Percentiles rank a stretch among this genome's conserved stretches.
phyloP scores from a whole-genome alignment of 2,888 invertebrate genomes.

The Anthoptus insignis region DNA sequence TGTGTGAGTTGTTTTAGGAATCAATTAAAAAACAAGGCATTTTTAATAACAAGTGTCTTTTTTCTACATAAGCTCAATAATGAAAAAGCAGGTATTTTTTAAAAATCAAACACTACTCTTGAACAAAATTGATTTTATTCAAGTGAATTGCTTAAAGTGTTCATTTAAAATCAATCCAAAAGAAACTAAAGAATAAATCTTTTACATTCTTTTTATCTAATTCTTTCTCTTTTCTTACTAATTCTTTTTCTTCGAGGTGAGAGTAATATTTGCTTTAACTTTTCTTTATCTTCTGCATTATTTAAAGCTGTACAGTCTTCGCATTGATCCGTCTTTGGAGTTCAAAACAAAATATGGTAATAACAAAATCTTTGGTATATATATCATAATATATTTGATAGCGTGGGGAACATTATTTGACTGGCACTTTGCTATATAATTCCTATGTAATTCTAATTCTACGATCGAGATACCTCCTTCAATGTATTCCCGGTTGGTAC shows the following conservation, averaged over 20 bases:
- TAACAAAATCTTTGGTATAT: conserved; percentile 45
- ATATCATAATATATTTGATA: conserved; percentile 45
- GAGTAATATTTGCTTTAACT: conserved; percentile 13
- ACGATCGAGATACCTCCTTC: conserved; percentile 52
- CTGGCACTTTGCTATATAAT: conserved; percentile 48
- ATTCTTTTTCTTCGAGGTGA: conserved; percentile 28
- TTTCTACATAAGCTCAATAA: too few relatives aligned
- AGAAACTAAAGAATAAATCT: too few relatives aligned
- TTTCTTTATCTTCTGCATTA: conserved; percentile 36
- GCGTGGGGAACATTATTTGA: conserved; percentile 21
- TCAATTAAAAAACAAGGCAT: too few relatives aligned
- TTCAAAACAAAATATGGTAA: conserved; percentile 45
- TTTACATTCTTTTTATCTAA: conserved; percentile 24
- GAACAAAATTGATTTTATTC: too few relatives aligned
- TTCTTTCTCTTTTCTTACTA: conserved; percentile 33
- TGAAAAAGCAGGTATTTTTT: too few relatives aligned
- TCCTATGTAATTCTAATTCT: conserved; percentile 49
- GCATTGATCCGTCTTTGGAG: conserved; percentile 49
- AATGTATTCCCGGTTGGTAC: conserved; percentile 50
- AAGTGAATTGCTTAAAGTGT: too few relatives aligned
- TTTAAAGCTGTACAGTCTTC: conserved; percentile 44
- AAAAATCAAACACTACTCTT: too few relatives aligned
- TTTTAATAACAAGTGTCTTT: too few relatives aligned
- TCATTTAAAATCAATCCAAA: too few relatives aligned
- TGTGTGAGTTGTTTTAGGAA: too few relatives aligned